phyloP scores from a whole-genome alignment of 2,113 vertebrate species.

The Oreocharis arfaki region DNA sequence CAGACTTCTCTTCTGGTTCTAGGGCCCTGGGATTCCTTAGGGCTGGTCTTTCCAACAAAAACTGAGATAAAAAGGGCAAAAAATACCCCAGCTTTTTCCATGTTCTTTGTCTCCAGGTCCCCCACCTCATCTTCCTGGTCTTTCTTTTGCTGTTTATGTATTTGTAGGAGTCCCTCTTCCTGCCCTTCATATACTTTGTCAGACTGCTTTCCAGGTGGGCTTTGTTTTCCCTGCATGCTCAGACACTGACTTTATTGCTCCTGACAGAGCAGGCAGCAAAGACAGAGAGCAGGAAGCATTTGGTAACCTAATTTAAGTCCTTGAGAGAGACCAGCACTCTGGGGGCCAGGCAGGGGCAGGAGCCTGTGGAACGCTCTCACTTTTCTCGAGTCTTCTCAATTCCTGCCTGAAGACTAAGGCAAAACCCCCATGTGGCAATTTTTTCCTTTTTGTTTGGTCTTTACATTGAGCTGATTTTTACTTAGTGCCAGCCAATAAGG shows the following conservation, averaged over 20 bases:
- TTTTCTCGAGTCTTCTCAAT: fast-evolving
- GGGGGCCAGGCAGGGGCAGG: neutral
- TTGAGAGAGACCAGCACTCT: neutral
- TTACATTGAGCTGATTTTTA: neutral
- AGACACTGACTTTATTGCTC: neutral
- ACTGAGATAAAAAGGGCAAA: neutral
- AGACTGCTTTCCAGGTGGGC: neutral
- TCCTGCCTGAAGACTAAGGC: neutral
- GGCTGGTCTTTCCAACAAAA: neutral
- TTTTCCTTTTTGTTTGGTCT: neutral
- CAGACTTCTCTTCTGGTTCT: neutral
- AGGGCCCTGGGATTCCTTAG: neutral
- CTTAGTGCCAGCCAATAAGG: too few species aligned
- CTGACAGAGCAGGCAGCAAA: neutral
- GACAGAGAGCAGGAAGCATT: neutral
- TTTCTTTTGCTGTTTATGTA: neutral
- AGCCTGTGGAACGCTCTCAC: neutral
- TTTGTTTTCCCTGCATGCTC: neutral
- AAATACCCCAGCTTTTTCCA: neutral
- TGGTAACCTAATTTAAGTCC: neutral
- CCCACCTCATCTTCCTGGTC: neutral
- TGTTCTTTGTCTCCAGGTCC: neutral
- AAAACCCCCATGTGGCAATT: neutral
- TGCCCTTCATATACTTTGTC: neutral
- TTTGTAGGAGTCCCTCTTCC: neutral